A percentile compares a stretch with the other conserved stretches of the same genome.
Conservation (phyloP, 2,888 invertebrate species). For the Stictocephala bisonia region DNA sequence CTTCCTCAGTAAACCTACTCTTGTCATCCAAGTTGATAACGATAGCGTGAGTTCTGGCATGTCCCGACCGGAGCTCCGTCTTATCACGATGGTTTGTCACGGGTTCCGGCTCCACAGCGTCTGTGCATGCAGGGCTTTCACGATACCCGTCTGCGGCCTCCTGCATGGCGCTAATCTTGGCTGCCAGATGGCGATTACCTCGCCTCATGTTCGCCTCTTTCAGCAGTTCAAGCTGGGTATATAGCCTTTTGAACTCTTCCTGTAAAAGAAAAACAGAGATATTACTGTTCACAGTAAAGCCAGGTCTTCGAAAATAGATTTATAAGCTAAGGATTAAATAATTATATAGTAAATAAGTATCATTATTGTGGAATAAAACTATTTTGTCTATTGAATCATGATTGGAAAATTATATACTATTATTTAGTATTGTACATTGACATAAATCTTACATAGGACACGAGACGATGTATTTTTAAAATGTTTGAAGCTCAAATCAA, state of each 20-base stretch:
- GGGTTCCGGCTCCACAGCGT: not conserved
- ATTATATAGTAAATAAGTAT: too few species aligned
- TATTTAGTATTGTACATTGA: too few species aligned
- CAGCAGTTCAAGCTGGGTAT: conserved; percentile 82
- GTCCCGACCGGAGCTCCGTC: conserved; percentile 67
- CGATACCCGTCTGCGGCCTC: conserved; percentile 72
- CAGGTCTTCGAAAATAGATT: too few species aligned
- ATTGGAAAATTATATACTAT: too few species aligned
- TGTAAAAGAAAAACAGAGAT: conserved; percentile 65
- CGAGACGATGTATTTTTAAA: too few species aligned
- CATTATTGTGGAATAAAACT: too few species aligned
- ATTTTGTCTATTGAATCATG: too few species aligned
- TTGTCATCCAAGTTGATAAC: conserved; percentile 84
- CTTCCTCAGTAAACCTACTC: conserved; percentile 83
- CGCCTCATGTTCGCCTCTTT: conserved; percentile 82
- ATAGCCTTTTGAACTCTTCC: conserved; percentile 86
- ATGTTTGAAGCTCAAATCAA: too few species aligned
- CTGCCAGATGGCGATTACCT: conserved; percentile 78
- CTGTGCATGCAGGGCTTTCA: not conserved
- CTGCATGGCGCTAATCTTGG: conserved; percentile 84
- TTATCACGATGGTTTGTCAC: conserved; percentile 17
- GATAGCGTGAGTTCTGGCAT: conserved; percentile 73
- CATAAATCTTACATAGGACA: too few species aligned
- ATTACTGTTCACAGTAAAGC: too few species aligned
- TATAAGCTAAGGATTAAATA: too few species aligned